Conservation (phyloP, 2,113 vertebrate genomes). For the Labrus mixtus region DNA sequence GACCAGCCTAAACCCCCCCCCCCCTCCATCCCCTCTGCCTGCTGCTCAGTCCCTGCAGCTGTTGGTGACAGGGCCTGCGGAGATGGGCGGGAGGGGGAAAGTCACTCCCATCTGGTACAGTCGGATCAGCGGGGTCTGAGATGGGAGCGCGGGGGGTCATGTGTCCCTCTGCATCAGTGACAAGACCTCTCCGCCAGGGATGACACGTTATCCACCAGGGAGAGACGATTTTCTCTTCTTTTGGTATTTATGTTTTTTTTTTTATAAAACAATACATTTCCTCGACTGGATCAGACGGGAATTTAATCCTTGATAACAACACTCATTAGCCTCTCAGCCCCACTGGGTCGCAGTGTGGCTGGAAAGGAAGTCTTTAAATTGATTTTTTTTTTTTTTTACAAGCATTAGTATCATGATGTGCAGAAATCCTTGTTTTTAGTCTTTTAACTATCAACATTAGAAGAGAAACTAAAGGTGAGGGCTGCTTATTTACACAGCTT, state of each 20-base stretch:
- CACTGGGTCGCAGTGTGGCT: too few species aligned
- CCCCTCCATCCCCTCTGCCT: neutral
- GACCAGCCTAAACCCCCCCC: slow-evolving; percentile 27
- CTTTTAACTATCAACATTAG: too few species aligned
- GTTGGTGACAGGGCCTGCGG: slow-evolving; percentile 68
- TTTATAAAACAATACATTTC: neutral
- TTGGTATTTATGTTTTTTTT: slow-evolving; percentile 8
- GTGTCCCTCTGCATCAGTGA: slow-evolving; percentile 76
- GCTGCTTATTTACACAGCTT: too few species aligned
- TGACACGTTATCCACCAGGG: slow-evolving; percentile 56
- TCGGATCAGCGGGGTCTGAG: slow-evolving; percentile 75
- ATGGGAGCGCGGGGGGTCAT: slow-evolving; percentile 60
- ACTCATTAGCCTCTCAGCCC: neutral
- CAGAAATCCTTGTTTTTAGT: too few species aligned
- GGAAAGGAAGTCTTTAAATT: too few species aligned
- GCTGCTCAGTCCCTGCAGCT: slow-evolving; percentile 64
- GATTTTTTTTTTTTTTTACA: too few species aligned
- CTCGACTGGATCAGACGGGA: neutral
- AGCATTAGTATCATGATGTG: too few species aligned
- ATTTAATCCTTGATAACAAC: neutral
- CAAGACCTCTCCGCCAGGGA: slow-evolving; percentile 34
- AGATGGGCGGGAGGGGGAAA: slow-evolving; percentile 54
- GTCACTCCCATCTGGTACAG: slow-evolving; percentile 84
- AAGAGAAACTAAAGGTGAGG: too few species aligned
- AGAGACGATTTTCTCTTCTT: slow-evolving; percentile 22